phyloP scores from a whole-genome alignment of 1,140 invertebrate species.

The Macrocentrus cingulum region DNA sequence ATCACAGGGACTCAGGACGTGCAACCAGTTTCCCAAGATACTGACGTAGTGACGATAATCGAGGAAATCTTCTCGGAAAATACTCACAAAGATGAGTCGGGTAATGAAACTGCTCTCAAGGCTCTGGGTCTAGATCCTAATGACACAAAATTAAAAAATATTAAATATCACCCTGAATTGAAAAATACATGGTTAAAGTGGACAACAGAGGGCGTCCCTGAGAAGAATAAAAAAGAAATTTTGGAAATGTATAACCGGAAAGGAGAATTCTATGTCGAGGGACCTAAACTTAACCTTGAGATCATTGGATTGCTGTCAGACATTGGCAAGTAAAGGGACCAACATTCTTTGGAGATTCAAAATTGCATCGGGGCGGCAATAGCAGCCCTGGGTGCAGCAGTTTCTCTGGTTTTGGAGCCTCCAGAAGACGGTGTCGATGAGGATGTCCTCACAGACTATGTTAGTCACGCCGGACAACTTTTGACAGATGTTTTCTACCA shows the following conservation, averaged over 20 bases:
- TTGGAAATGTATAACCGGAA: slow-evolving; percentile 25
- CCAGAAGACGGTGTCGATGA: slow-evolving; percentile 20
- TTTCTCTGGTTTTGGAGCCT: slow-evolving; percentile 19
- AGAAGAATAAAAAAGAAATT: slow-evolving; percentile 25
- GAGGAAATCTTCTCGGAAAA: no score
- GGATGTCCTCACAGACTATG: slow-evolving; percentile 18
- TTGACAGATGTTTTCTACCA: slow-evolving; percentile 33
- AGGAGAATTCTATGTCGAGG: slow-evolving; percentile 22
- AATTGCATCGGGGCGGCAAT: slow-evolving; percentile 31
- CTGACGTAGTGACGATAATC: no score
- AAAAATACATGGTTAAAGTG: no score
- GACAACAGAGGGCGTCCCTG: no score
- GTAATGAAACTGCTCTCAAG: no score
- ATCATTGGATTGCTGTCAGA: slow-evolving; percentile 23
- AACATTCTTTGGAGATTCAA: slow-evolving; percentile 28
- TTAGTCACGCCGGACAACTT: slow-evolving; percentile 27
- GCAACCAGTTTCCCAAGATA: no score
- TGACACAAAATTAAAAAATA: no score
- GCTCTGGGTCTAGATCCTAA: no score
- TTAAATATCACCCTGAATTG: no score
- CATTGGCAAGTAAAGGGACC: slow-evolving; percentile 26
- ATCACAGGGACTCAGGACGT: no score
- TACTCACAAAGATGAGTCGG: no score
- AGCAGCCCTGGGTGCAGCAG: slow-evolving; percentile 18
- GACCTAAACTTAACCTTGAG: slow-evolving; percentile 29